Evolutionary conservation across 2,797 vertebrate species (phyloP), one percentile per base, ranked within the genome.

Genomic region (Notolepis coatsorum): DNA sequence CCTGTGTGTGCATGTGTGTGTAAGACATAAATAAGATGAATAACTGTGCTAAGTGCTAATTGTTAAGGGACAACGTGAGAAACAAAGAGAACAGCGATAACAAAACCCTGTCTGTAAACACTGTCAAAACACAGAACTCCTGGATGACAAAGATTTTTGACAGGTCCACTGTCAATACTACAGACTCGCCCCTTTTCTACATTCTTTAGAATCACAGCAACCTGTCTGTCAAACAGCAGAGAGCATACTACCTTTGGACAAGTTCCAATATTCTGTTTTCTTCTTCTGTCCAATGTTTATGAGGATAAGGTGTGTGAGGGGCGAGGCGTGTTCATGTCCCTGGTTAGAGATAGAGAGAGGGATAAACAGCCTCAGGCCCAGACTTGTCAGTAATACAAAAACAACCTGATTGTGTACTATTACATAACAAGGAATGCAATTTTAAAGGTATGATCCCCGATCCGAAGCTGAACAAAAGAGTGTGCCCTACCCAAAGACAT

Each of bases 341-440:
- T 48, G 10, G 8, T 9, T 37, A n/a, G n/a, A n/a, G n/a, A n/a
- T n/a, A n/a, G n/a, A n/a, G n/a, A n/a, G n/a, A n/a, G n/a, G n/a
- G n/a, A n/a, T n/a, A n/a, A n/a, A n/a, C n/a, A n/a, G 45, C 56
- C 48, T 73, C 81, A 82, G 61, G 79, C 65, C 68, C 53, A 65
- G 75, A 37, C 86, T 76, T 76, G 82, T 35, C 31, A 4, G 38
- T 25, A n/a, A n/a, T n/a, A n/a, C n/a, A n/a, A n/a, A n/a, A n/a
- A n/a, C n/a, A n/a, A n/a, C n/a, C n/a, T n/a, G n/a, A n/a, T n/a
- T n/a, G n/a, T n/a, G n/a, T n/a, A n/a, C n/a, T n/a, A n/a, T n/a
- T n/a, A n/a, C n/a, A n/a, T n/a, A n/a, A n/a, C n/a, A n/a, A n/a
- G n/a, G n/a, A n/a, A n/a, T n/a, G n/a, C n/a, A n/a, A n/a, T n/a